These are phyloP conservation scores for Echinarachnius parma DNA, from an alignment of 53 echinoderm and acorn worm species.

Conservation along the genomic window DNA sequence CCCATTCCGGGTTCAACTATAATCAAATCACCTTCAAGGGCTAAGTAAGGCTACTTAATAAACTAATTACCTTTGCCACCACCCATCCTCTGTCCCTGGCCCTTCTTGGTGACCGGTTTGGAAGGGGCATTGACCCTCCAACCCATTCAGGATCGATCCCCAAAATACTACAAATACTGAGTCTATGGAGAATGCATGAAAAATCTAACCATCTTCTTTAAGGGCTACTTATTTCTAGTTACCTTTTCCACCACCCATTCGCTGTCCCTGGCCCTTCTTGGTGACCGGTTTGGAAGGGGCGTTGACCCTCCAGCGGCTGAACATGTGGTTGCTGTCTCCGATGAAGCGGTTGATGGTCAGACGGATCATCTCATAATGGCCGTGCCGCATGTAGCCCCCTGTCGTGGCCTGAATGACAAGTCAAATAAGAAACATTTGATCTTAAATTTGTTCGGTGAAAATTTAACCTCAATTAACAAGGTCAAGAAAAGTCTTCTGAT, in stretches of 20 bases:
- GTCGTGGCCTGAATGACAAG: conserved; percentile 74
- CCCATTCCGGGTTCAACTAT: no score
- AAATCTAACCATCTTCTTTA: no score
- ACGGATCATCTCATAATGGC: conserved; percentile 93
- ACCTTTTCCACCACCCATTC: conserved; percentile 98
- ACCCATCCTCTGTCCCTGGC: conserved; percentile 89
- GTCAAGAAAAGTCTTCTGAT: no score
- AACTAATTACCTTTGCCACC: conserved; percentile 91
- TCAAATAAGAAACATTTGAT: no score
- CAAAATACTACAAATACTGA: no score
- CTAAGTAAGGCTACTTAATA: no score
- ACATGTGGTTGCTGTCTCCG: conserved; percentile 57
- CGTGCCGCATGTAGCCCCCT: conserved; percentile 73
- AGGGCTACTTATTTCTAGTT: no score
- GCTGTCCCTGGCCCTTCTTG: conserved; percentile 86
- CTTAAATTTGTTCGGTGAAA: no score
- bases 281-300: conserved; percentile 85
- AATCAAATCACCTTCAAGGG: no score
- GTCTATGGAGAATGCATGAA: no score
- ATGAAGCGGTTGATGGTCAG: conserved; percentile 76
- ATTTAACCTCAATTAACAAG: no score
- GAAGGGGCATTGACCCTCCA: conserved; percentile 85
- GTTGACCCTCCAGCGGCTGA: conserved; percentile 80
- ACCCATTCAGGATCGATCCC: no score
- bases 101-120: conserved; percentile 91